These are phyloP conservation scores for Drosophila quinaria DNA, from an alignment of 2,888 invertebrate genomes.

Conservation along the genomic window DNA sequence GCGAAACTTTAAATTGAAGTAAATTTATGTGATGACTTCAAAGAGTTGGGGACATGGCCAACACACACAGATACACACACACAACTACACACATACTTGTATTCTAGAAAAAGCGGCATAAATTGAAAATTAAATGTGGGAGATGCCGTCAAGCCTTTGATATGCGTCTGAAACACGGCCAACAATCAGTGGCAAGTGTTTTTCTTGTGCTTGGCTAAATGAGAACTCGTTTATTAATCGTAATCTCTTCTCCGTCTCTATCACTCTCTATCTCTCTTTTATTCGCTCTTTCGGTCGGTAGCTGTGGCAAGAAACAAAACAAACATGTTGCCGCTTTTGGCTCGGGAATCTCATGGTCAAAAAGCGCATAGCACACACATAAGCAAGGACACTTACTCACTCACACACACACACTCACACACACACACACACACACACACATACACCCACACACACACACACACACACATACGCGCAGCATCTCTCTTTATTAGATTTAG, in stretches of 20 bases:
- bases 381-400: conserved; percentile 20
- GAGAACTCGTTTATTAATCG: conserved; percentile 59
- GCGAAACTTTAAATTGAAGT: conserved; percentile 32
- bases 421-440: not conserved
- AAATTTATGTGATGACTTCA: conserved; percentile 42
- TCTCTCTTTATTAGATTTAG: no score
- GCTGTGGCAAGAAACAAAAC: conserved; percentile 44
- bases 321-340: conserved; percentile 31
- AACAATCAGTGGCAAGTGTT: conserved; percentile 26
- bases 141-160: conserved; percentile 44
- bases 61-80: not conserved
- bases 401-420: no score
- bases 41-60: not conserved
- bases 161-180: conserved; percentile 30
- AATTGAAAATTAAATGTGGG: conserved; percentile 67
- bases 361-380: conserved; percentile 15
- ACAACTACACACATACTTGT: not conserved
- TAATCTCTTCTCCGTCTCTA: conserved; percentile 11
- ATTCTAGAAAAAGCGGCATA: conserved; percentile 36
- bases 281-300: not conserved
- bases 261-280: conserved; percentile 14
- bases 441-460: not conserved
- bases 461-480: not conserved
- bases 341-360: conserved; percentile 31
- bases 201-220: conserved; percentile 36